Conservation (phyloP, 2,113 vertebrate species). For the Mobula birostris region DNA sequence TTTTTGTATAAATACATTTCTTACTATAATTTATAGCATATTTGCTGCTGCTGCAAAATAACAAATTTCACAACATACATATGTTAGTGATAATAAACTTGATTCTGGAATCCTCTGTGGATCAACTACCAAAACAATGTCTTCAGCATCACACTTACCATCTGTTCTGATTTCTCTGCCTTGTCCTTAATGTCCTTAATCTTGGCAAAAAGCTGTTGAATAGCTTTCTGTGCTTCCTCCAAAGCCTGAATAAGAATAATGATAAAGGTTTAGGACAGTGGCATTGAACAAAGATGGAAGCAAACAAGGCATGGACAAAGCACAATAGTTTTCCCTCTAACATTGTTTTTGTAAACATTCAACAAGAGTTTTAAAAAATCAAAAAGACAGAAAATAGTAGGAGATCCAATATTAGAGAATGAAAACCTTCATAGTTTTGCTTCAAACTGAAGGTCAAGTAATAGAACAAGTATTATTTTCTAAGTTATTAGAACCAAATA, state of each 20-base stretch:
- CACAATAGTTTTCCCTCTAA: background rate
- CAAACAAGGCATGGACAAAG: background rate
- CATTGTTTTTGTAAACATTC: background rate
- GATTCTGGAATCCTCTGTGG: background rate
- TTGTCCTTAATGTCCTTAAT: constrained; percentile 99
- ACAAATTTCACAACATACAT: no score
- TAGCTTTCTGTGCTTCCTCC: constrained; percentile 93
- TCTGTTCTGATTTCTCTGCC: constrained; percentile 97
- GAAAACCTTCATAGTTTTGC: background rate
- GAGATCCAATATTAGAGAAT: background rate
- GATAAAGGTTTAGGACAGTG: background rate
- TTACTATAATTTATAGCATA: no score
- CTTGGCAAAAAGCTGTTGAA: constrained; percentile 95
- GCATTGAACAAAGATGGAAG: background rate
- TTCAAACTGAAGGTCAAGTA: background rate
- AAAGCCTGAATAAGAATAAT: constrained; percentile 68
- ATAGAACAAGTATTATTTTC: background rate
- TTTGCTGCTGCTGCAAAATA: no score
- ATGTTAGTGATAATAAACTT: no score
- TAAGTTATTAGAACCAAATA: background rate
- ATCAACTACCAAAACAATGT: background rate
- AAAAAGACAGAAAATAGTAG: constrained; percentile 4
- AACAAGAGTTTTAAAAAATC: background rate
- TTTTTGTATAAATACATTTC: no score
- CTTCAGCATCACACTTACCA: constrained; percentile 62